These are phyloP conservation scores for Danio aesculapii DNA, from an alignment of 2,797 vertebrate genomes.

Conservation along the genomic window DNA sequence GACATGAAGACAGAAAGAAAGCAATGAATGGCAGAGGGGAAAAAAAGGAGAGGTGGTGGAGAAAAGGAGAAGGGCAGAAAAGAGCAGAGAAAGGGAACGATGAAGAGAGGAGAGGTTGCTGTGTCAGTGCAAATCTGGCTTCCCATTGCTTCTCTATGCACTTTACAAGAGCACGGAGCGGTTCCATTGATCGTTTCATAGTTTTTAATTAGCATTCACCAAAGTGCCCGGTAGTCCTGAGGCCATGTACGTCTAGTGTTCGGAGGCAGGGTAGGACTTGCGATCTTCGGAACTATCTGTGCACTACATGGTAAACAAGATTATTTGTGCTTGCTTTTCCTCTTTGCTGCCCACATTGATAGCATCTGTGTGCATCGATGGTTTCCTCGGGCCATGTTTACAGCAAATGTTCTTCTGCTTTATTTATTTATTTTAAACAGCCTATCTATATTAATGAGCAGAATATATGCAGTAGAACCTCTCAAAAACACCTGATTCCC, in stretches of 20 bases:
- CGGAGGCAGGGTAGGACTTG: not conserved
- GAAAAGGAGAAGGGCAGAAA: not conserved
- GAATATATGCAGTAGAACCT: not conserved
- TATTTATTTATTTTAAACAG: conserved; percentile 13
- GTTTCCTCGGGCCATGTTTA: conserved; percentile 40
- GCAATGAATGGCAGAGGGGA: not conserved
- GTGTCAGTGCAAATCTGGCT: conserved; percentile 36
- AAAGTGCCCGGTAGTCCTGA: conserved; percentile 33
- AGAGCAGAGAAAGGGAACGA: not conserved
- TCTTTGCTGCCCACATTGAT: conserved; percentile 22
- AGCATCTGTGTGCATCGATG: conserved; percentile 26
- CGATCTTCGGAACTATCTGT: conserved; percentile 39
- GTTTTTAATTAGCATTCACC: conserved; percentile 59
- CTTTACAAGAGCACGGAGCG: conserved; percentile 30
- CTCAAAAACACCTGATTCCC: conserved; percentile 1
- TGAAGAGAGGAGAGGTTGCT: conserved; percentile 14
- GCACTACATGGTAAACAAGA: conserved; percentile 39
- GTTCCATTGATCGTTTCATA: conserved; percentile 52
- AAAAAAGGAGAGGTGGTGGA: not conserved
- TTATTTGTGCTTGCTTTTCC: conserved; percentile 29
- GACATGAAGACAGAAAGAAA: not conserved
- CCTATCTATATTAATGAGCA: conserved; percentile 34
- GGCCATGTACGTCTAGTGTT: conserved; percentile 42
- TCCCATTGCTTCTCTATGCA: conserved; percentile 13
- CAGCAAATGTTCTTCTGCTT: conserved; percentile 3